Conservation (phyloP, 2,113 vertebrate genomes). For the Eubucco bourcierii region DNA sequence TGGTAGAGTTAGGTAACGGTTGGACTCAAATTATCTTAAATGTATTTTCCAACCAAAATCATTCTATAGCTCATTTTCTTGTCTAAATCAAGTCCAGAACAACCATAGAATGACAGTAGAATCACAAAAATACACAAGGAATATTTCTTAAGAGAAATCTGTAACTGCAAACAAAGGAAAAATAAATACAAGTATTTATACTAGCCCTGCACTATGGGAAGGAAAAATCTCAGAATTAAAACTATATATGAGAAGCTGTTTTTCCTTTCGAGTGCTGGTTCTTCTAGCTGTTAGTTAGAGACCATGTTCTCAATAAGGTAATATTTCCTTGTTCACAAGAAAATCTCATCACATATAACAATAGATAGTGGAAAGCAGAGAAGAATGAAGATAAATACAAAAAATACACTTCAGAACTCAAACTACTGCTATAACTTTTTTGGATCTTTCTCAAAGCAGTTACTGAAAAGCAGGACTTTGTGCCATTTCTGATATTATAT, state of each 20-base stretch:
- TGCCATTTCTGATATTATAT: not conserved
- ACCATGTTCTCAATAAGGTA: not conserved
- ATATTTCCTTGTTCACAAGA: not conserved
- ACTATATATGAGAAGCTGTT: not conserved
- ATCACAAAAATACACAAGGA: not conserved
- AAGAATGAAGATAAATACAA: not conserved
- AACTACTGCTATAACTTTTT: not conserved
- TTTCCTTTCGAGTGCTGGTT: not conserved
- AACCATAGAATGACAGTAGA: not conserved
- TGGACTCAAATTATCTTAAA: no score
- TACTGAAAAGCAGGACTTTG: not conserved
- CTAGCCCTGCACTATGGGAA: not conserved
- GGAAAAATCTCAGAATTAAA: not conserved
- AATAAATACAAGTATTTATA: not conserved
- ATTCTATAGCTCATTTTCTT: not conserved
- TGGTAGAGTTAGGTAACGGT: no score
- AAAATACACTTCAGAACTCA: not conserved
- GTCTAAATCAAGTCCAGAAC: not conserved
- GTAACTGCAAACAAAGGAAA: not conserved
- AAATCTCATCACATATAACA: not conserved
- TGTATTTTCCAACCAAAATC: no score
- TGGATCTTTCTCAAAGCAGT: not conserved
- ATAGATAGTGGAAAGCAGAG: not conserved
- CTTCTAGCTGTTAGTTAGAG: not conserved
- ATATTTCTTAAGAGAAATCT: not conserved